Evolutionary conservation across 1,140 invertebrate species (phyloP).

Genomic region (Lepidurus arcticus): DNA sequence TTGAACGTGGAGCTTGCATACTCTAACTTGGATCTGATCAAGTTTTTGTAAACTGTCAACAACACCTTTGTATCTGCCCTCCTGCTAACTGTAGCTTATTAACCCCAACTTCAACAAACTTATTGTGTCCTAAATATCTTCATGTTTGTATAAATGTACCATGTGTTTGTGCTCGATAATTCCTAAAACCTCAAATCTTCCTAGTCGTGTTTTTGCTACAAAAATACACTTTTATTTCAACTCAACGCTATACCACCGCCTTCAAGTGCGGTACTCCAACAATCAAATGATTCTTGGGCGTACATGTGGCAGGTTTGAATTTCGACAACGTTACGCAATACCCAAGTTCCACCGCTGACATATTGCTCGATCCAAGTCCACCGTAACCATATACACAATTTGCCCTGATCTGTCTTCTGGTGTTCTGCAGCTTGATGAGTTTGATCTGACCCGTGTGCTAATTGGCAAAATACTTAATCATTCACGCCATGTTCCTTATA

Average conservation of each 20-base stretch:
- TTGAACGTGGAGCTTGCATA: too few relatives aligned
- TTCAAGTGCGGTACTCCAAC: conserved; percentile 56
- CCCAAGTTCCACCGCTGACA: conserved; percentile 63
- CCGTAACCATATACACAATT: conserved; percentile 75
- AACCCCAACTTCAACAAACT: background rate
- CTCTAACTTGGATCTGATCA: too few relatives aligned
- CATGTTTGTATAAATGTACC: background rate
- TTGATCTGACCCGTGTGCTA: conserved; percentile 85
- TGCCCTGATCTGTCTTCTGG: conserved; percentile 63
- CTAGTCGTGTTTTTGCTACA: background rate
- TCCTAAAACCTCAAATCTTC: background rate
- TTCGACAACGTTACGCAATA: conserved; percentile 70
- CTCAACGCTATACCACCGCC: background rate
- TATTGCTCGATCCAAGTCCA: conserved; percentile 79
- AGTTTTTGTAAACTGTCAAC: too few relatives aligned
- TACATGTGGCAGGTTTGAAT: conserved; percentile 70
- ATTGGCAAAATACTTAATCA: conserved; percentile 64
- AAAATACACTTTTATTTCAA: conserved; percentile 12
- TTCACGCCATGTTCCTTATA: conserved; percentile 50
- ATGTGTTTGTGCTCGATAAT: background rate
- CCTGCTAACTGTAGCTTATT: background rate
- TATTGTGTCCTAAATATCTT: background rate
- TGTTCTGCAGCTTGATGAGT: conserved; percentile 68
- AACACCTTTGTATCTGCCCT: too few relatives aligned
- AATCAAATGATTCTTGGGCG: conserved; percentile 89